A percentile compares a stretch with the other conserved stretches of the same genome.
These are phyloP conservation scores for Spodoptera picta DNA, from an alignment of 2,888 invertebrate genomes.

Conservation along the genomic window DNA sequence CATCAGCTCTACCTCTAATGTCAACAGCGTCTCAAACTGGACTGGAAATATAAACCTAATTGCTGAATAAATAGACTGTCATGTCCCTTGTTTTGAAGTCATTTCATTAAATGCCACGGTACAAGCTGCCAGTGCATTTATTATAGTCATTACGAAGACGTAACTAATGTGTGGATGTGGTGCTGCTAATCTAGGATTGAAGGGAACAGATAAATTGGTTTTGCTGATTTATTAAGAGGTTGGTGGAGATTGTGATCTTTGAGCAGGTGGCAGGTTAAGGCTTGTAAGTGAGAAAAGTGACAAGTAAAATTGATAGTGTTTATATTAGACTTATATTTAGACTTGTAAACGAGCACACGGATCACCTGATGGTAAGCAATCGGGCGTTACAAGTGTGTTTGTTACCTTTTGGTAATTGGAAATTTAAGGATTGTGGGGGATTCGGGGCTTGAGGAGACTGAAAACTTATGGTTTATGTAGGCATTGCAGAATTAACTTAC, in stretches of 20 bases:
- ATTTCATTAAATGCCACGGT: conserved; percentile 36
- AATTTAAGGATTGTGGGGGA: no score
- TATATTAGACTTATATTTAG: no score
- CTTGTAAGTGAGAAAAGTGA: no score
- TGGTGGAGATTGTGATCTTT: background rate
- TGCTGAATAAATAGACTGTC: conserved; percentile 24
- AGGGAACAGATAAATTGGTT: conserved; percentile 15
- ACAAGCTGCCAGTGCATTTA: conserved; percentile 39
- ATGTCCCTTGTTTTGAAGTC: conserved; percentile 29
- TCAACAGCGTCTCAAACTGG: conserved; percentile 13
- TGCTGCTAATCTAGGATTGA: conserved; percentile 39
- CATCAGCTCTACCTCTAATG: background rate
- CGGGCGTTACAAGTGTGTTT: no score
- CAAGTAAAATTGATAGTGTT: no score
- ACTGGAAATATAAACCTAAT: conserved; percentile 27
- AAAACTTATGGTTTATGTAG: no score
- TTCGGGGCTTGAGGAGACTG: no score
- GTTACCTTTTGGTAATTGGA: no score
- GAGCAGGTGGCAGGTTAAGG: background rate
- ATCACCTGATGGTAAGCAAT: no score
- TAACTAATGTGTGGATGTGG: conserved; percentile 30
- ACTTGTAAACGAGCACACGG: no score
- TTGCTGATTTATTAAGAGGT: conserved; percentile 18
- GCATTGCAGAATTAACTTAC: no score
- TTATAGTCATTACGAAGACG: conserved; percentile 38